Evolutionary conservation across 1,140 invertebrate genomes (phyloP), one percentile per base, ranked within the genome.

Genomic region (Drosophila nigromelanica): DNA sequence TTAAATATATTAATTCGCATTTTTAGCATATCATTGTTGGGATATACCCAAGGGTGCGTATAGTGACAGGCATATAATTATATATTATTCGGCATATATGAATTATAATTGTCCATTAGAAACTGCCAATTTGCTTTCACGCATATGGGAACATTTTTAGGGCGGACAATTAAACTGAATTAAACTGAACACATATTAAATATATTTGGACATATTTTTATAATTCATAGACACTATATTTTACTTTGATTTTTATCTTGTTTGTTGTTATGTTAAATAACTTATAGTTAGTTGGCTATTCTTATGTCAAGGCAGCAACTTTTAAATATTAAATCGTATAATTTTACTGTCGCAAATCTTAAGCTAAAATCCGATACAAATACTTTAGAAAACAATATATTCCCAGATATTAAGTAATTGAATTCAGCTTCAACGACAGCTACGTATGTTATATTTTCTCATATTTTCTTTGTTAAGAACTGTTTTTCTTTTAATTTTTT

Each of bases 21-120:
- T 64, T 64, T 64, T 64, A 64, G 52, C 55, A 45, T 45, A 58
- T 58, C 55, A 58, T 45, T 12, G 55, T 18, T 15, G 12, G 21
- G 4, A 10, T 18, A 58, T 43, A 45, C 55, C 55, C 42, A 5
- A 14, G 27, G 5, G 55, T 33, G 27, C 6, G 11, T 12, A 0
- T 7, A 45, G n/a, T 45, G 55, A 58, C 40, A 18, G 4, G 27
- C 48, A 50, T 5, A 43, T n/a, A 11, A 43, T 11, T 21, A 24
- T 11, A 12, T 54, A 54, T 54, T 54, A 21, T 54, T 14, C 10
- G 33, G 33, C 51, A 52, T 7, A 21, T 37, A 21, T 21, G 4
- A 2, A 37, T 11, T 47, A 39, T 54, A 11, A 39, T 10, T 40
- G 6, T 10, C 5, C 10, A 15, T 39, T 24, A 7, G 5, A 2